Percentiles rank a stretch among this genome's conserved stretches.
phyloP scores from a whole-genome alignment of 2,797 vertebrate species.

The Tarsius wallacei region DNA sequence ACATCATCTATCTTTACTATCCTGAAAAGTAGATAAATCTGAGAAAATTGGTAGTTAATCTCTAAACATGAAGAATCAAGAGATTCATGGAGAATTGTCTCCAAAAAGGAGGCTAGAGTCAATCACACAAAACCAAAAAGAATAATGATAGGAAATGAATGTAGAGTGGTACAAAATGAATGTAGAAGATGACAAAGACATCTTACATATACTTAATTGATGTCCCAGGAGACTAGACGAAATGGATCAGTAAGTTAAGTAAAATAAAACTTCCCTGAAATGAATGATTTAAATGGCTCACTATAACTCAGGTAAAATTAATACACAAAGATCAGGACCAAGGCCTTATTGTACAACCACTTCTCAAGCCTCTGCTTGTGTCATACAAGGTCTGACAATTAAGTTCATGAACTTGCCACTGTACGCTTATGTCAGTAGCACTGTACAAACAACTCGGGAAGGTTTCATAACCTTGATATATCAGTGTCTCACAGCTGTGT shows the following conservation, averaged over 20 bases:
- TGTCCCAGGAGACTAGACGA: constrained; percentile 9
- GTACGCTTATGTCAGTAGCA: too few relatives aligned
- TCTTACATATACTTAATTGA: constrained; percentile 35
- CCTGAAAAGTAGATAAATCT: constrained; percentile 35
- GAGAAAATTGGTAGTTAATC: constrained; percentile 20
- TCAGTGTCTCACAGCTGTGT: too few relatives aligned
- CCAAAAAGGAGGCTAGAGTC: neutral
- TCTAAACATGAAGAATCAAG: constrained; percentile 61
- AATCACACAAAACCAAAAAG: constrained; percentile 11
- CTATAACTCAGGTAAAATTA: constrained; percentile 36
- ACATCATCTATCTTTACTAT: constrained; percentile 4
- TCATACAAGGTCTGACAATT: neutral
- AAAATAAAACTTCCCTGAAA: constrained; percentile 59
- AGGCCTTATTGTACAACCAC: constrained; percentile 4
- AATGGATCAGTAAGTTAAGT: neutral
- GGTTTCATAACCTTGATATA: too few relatives aligned
- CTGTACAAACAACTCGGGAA: too few relatives aligned
- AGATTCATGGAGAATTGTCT: constrained; percentile 49
- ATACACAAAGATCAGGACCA: constrained; percentile 46
- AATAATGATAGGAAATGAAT: constrained; percentile 56
- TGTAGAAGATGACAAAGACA: constrained; percentile 48
- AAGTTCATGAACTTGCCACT: too few relatives aligned
- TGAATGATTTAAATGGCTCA: constrained; percentile 35
- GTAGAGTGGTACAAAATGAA: neutral
- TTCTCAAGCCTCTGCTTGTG: constrained; percentile 45